phyloP scores from a whole-genome alignment of 2,113 vertebrate genomes.

The Tauraco erythrolophus region DNA sequence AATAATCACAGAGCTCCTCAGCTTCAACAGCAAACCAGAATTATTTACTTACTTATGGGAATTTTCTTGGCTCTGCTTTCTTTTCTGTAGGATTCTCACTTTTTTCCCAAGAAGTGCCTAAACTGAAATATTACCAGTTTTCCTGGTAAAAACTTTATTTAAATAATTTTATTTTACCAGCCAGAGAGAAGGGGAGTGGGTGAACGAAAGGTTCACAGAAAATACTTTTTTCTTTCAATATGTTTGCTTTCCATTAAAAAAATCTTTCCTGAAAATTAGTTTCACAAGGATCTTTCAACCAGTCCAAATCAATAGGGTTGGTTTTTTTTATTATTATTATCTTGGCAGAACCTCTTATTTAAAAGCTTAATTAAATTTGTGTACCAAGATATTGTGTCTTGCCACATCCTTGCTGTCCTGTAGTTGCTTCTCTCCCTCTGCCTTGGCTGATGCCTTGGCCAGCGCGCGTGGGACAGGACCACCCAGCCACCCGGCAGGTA shows the following conservation, averaged over 20 bases:
- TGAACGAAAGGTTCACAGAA: neutral
- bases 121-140: neutral
- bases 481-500: rapidly evolving
- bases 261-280: neutral
- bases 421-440: neutral
- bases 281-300: neutral
- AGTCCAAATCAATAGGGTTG: neutral
- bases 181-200: neutral
- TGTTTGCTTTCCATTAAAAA: neutral
- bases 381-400: neutral
- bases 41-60: neutral
- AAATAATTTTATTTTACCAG: neutral
- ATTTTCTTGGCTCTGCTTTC: neutral
- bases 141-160: neutral
- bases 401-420: neutral
- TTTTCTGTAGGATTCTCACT: neutral
- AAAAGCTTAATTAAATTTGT: neutral
- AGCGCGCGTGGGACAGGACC: rapidly evolving
- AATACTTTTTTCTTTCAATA: neutral
- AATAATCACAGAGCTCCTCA: neutral
- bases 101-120: neutral
- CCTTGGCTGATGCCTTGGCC: neutral
- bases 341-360: neutral
- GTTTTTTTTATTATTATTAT: neutral
- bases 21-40: neutral